A percentile compares a stretch with the other conserved stretches of the same genome.
phyloP scores from a whole-genome alignment of 2,797 vertebrate genomes.

The Ctenopoma multispine region DNA sequence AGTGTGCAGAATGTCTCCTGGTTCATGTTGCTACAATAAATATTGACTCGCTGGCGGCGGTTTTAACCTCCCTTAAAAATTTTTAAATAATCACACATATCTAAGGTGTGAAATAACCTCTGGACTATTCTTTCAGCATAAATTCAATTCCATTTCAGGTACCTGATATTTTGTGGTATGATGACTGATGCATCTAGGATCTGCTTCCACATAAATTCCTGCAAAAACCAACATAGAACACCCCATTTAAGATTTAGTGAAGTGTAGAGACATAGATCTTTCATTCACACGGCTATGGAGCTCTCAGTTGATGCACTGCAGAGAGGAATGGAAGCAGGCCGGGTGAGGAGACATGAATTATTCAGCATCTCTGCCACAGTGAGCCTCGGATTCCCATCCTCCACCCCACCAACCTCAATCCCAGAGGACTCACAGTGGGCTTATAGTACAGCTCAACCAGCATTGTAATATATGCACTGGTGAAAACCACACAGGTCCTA shows the following conservation, averaged over 20 bases:
- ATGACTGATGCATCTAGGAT: background rate
- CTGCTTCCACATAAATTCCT: constrained; percentile 1
- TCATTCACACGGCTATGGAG: constrained; percentile 55
- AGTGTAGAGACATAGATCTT: constrained; percentile 42
- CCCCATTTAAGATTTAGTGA: constrained; percentile 61
- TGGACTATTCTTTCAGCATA: background rate
- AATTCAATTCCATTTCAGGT: constrained; percentile 4
- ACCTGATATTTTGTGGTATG: constrained; percentile 1
- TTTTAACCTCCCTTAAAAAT: constrained; percentile 14
- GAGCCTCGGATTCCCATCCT: constrained; percentile 76
- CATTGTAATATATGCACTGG: constrained; percentile 10
- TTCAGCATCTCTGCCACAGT: constrained; percentile 70
- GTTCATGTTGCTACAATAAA: background rate
- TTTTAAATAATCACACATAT: constrained; percentile 4
- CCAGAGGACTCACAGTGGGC: constrained; percentile 54
- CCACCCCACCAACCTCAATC: constrained; percentile 60
- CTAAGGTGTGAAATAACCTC: background rate
- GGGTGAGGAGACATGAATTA: constrained; percentile 71
- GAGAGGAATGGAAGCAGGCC: constrained; percentile 53
- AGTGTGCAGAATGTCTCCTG: background rate
- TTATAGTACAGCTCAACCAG: constrained; percentile 52
- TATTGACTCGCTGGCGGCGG: constrained; percentile 14
- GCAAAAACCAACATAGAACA: constrained; percentile 42
- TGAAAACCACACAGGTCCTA: constrained; percentile 25
- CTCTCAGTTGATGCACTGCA: constrained; percentile 67